Base-by-base conservation (phyloP, 2,888 invertebrate species). In the Nebria salina region DNA sequence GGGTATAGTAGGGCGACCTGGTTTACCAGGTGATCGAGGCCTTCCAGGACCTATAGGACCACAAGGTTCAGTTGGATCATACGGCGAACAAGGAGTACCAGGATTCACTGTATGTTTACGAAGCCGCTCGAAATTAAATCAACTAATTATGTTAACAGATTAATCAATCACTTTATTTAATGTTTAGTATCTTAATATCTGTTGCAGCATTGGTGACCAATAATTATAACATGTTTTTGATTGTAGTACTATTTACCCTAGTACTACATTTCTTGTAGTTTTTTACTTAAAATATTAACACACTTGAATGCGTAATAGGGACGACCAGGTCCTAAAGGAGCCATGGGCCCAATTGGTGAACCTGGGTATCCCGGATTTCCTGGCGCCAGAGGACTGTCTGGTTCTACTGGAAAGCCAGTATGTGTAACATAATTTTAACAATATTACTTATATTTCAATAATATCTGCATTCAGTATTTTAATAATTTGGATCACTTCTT, bases 41-140 rank as follows among this genome's bases (percentile, higher is more conserved):
- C 84, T 87, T 65, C 87, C 90, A 88, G 92, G 92, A 34, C 90
- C 89, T 1, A 85, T 88, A 82, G 92, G 92, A 11, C 87, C 88
- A 2, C 87, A 85, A 25, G 92, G 92, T 0, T 86, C 84, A n/a
- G 87, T 86, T 83, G 90, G 90, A 26, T 85, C 86, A 82, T 84
- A 86, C 70, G 89, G 89, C 34, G 89, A 89, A 7, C 87, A 85
- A 80, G 92, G 92, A 0, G 85, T 85, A 0, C 88, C 90, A 77
- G 92, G 92, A 68, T 87, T 86, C 74, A 88, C 91, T 64, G 92
- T 87, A 86, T 81, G 87, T 82, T 64, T 75, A 1, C 43, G 68
- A 64, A 13, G 34, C 34, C 2, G 1, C 34, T 1, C 34, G 54
- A 54, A 54, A 54, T 13, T 13, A 54, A 54, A 11, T 13, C 11